These are phyloP conservation scores for Goniozus legneri DNA, from an alignment of 1,140 invertebrate species.

Conservation along the genomic window DNA sequence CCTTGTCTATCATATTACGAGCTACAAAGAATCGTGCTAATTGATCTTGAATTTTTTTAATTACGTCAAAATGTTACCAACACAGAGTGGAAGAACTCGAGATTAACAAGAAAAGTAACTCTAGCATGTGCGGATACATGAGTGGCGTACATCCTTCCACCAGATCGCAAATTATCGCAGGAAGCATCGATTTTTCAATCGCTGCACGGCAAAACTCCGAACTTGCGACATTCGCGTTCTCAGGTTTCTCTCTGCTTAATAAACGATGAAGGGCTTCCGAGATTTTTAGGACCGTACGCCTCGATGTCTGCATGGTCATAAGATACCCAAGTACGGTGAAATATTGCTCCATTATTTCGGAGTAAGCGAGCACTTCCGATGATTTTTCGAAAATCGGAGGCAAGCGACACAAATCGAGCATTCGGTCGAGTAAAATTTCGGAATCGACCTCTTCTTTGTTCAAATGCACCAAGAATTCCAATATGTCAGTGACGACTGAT, in stretches of 20 bases:
- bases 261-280: slow-evolving; percentile 19
- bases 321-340: slow-evolving; percentile 33
- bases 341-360: slow-evolving; percentile 25
- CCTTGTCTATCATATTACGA: slow-evolving; percentile 30
- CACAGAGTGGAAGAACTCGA: slow-evolving; percentile 27
- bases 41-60: no score
- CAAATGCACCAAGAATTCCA: slow-evolving; percentile 31
- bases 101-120: slow-evolving; percentile 22
- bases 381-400: slow-evolving; percentile 23
- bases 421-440: slow-evolving; percentile 25
- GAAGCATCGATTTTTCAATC: slow-evolving; percentile 30
- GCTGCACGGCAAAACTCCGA: slow-evolving; percentile 17
- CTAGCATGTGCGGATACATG: slow-evolving; percentile 23
- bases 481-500: slow-evolving; percentile 23
- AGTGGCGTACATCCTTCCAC: slow-evolving; percentile 12
- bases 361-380: slow-evolving; percentile 23
- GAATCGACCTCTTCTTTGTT: slow-evolving; percentile 7
- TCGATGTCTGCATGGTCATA: slow-evolving; percentile 20
- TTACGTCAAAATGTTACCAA: slow-evolving; percentile 23
- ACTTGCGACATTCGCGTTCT: slow-evolving; percentile 17
- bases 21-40: slow-evolving; percentile 21
- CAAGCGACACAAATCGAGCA: slow-evolving; percentile 26
- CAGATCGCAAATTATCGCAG: slow-evolving; percentile 22
- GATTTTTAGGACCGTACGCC: slow-evolving; percentile 16
- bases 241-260: slow-evolving; percentile 12